Base-by-base conservation (phyloP, 2,797 vertebrate genomes). In the Microctenopoma lineatum region DNA sequence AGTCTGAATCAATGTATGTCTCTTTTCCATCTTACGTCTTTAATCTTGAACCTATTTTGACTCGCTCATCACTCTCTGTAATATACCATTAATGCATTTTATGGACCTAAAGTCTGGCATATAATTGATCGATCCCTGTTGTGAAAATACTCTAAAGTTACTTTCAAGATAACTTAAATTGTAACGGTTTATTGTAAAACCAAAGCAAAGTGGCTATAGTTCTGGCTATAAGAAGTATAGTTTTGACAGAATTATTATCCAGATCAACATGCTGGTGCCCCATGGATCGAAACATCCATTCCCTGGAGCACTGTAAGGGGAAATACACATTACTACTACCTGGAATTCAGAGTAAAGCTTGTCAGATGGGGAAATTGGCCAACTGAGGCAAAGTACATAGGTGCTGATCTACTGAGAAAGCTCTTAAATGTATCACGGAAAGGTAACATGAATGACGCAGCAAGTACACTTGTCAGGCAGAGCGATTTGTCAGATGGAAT, bases 311-410 rank as follows among this genome's bases (percentile, higher is more conserved):
- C 12, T 32, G 61, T 54, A 68, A 56, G 69, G 69, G 77, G 46
- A 68, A 60, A 65, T 70, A 80, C 73, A 55, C 32, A 9, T 65
- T 62, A 85, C 79, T 80, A 74, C 76, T 75, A 80, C 65, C 72
- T 70, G 59, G 44, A 81, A 83, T 63, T 70, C 64, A 59, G 53
- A 80, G 71, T 61, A 50, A 58, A 50, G 58, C 74, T 52, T 79
- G 75, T 86, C 83, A 68, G 61, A 83, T 66, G 79, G 69, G 79
- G 58, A 80, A 89, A 84, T 84, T 76, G 77, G 55, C 70, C 26
- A 52, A 50, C 67, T 60, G 75, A 73, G 66, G 46, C 45, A 8
- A 21, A 57, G 62, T 34, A 80, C 66, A 46, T 7, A 39, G 29
- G 57, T 64, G 66, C 75, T 81, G 79, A 85, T 77, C 74, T 79